Base-by-base conservation (phyloP, 2,888 invertebrate species). In the Kuschelorhynchus macadamiae region DNA sequence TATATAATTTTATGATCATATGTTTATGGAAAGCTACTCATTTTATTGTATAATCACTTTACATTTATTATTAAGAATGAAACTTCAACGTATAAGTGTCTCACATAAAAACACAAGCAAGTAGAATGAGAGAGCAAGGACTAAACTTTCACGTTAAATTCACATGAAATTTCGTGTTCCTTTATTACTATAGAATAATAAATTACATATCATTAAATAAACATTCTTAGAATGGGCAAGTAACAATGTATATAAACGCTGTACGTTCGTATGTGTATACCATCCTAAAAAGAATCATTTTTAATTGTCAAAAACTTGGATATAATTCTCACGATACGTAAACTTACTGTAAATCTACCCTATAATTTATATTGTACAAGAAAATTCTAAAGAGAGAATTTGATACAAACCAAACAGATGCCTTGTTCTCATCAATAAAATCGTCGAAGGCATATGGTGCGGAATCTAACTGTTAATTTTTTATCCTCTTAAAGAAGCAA, bases 351-450 rank as follows among this genome's bases (percentile, higher is more conserved):
- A 42, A 41, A 17, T 17, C 14, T 42, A 61, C 61, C 61, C 52
- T 32, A 44, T 61, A 61, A 61, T 61, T 61, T 61, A 52, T 44
- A 30, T 52, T 36, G 44, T 32, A 52, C 52, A 61, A 61, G 36
- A 46, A 61, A 52, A 18, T 50, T 42, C 18, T 61, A 61, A 44
- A 18, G 39, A 49, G 49, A 20, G 36, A 64, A 65, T 57, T 65
- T 50, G 65, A 65, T 65, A 65, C 57, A 65, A 65, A 49, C 57
- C 50, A 18, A 57, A 52, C 57, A 65, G 57, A 57, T 65, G 65
- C 39, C 39, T n/a, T 33, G 20, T 25, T 53, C 14, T 46, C 46
- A 20, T 59, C 44, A 7, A 36, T 46, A 21, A 33, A 42, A 50
- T 57, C 44, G 33, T 57, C 41, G 42, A 55, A 47, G 49, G 49